Evolutionary conservation across 2,113 vertebrate genomes (phyloP), one percentile per base, ranked within the genome.

Genomic region (Dendropsophus ebraccatus): DNA sequence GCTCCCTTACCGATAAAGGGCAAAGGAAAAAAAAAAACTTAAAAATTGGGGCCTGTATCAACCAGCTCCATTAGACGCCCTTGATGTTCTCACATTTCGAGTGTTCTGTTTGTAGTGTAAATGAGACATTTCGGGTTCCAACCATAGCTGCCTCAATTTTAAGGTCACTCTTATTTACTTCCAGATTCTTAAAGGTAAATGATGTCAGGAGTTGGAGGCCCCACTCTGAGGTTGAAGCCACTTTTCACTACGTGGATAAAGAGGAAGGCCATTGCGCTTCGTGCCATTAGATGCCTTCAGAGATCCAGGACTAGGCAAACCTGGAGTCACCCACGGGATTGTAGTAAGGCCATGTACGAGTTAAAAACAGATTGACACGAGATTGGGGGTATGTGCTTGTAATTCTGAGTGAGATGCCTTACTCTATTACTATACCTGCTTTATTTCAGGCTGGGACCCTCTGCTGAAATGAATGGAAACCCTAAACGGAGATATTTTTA

Each of bases 131-230:
- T 70, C 17, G 10, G 67, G 19, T 41, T 70, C 35, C 32, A 10
- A 70, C 67, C 21, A 35, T 35, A 23, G 16, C 30, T 7, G 62
- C 32, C 62, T 67, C 62, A 11, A 16, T 70, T 37, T 70, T 70
- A 41, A 70, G 67, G 67, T 70, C 67, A 70, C 23, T 37, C 4
- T 37, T 70, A 70, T 70, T 70, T 70, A 70, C 35, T 70, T 41
- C 65, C 12, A 12, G 35, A 32, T 23, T 70, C 35, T 41, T 70
- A 70, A 70, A 70, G 17, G 19, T 41, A 70, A 70, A 23, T 21
- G 17, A 70, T 41, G 19, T 70, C 67, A 70, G 35, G 41, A 23
- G 67, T 41, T 41, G 35, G 30, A 23, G 67, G 35, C 19, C 17
- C 37, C 32, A 19, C 14, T 41, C 41, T 5, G 41, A 10, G 32